Base-by-base conservation (phyloP, 1,140 invertebrate genomes). In the Idris sp. region DNA sequence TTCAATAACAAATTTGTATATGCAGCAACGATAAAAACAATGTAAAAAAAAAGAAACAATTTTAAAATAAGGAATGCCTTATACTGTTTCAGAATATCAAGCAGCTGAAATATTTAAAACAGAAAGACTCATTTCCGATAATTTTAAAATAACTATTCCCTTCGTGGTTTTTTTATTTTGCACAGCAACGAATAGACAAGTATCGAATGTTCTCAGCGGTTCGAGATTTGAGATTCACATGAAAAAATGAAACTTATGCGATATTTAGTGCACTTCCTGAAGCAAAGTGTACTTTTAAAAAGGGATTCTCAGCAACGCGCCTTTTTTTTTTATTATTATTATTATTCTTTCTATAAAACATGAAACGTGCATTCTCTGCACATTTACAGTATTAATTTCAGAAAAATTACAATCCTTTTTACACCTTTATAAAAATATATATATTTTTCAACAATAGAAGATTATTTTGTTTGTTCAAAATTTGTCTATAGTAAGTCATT, bases 201-300 rank as follows among this genome's bases (percentile, higher is more conserved):
- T 65, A 72, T 36, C 69, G 41, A 51, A 58, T 49, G 46, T 25
- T 49, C 8, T 13, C 28, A 35, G 62, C 54, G 41, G 68, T 62
- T 72, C 56, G 56, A 18, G n/a, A 62, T 62, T 43, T 54, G 43
- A 58, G 48, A 72, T 72, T 62, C 41, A 16, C 33, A n/a, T 7
- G 33, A 31, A 18, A 35, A 59, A 48, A 62, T 56, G 49, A 54
- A 72, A 62, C 68, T 72, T 56, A 49, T 53, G 49, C 48, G 48
- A 54, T 3, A 4, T 22, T 22, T 22, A 22, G 19, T 22, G 3
- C 19, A 22, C 19, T 4, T 22, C 6, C 19, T 22, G 19, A 22
- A 22, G 19, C 6, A 22, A 22, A 22, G 19, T 4, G 19, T 2
- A 22, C 19, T 22, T 22, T 6, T 2, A 4, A 22, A 22, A 2